phyloP scores from a whole-genome alignment of 2,797 vertebrate species.

The Coendou prehensilis region DNA sequence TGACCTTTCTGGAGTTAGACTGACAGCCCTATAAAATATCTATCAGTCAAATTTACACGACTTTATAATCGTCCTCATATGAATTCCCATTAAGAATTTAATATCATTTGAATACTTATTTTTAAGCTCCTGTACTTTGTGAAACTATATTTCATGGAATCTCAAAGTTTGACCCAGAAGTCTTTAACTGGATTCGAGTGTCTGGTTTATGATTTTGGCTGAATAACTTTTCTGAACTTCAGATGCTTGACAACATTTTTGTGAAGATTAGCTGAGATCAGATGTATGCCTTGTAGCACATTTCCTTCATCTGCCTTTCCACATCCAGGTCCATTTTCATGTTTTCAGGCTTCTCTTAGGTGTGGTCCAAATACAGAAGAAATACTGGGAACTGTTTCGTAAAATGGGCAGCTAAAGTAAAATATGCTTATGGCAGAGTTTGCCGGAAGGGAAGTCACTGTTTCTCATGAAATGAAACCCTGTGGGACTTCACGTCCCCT shows the following conservation, averaged over 20 bases:
- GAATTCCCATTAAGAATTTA: background rate
- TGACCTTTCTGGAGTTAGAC: background rate
- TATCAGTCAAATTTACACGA: background rate
- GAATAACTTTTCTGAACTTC: background rate
- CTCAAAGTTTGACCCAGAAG: background rate
- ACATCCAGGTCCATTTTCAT: background rate
- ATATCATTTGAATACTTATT: background rate
- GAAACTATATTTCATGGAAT: background rate
- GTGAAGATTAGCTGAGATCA: background rate
- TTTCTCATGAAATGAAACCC: constrained; percentile 60
- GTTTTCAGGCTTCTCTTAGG: background rate
- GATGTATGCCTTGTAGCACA: rapidly evolving
- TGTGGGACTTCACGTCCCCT: background rate
- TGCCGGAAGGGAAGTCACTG: background rate
- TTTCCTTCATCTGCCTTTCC: background rate
- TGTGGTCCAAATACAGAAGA: background rate
- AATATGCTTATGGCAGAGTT: background rate
- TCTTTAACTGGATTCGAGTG: background rate
- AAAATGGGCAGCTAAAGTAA: background rate
- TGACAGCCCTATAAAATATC: background rate
- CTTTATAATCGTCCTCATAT: background rate
- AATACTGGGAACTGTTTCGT: background rate
- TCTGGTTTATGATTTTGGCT: background rate
- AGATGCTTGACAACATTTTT: background rate
- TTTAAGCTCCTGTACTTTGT: background rate